Percentiles rank a stretch among this genome's conserved stretches.
Evolutionary conservation across 2,888 invertebrate genomes (phyloP).

Genomic region (Thyatira batis): DNA sequence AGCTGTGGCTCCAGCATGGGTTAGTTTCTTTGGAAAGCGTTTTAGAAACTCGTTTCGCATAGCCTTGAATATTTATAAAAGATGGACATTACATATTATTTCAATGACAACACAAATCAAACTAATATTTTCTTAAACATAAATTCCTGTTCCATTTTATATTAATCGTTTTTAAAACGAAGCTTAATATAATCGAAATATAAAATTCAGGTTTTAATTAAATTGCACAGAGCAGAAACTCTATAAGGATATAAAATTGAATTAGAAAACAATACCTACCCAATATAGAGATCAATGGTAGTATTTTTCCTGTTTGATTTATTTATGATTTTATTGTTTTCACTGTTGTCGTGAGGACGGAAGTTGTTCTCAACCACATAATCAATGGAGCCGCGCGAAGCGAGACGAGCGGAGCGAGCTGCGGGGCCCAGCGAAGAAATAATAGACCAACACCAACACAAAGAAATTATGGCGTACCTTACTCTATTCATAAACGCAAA

Average conservation of each 20-base stretch:
- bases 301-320: not conserved
- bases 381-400: not conserved
- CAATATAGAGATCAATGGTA: not conserved
- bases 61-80: constrained; percentile 1
- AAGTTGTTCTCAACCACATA: not conserved
- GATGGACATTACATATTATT: not conserved
- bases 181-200: too few species aligned
- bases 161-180: too few species aligned
- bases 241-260: not conserved
- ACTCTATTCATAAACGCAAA: not conserved
- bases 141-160: too few species aligned
- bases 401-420: not conserved
- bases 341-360: not conserved
- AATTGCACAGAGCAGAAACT: too few species aligned
- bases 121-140: not conserved
- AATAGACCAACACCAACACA: too few species aligned
- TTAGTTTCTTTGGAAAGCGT: constrained; percentile 39
- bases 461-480: not conserved
- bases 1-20: constrained; percentile 12
- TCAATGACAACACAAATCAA: not conserved
- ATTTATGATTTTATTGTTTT: not conserved
- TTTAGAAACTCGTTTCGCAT: constrained; percentile 36
- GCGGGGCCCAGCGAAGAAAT: not conserved
- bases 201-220: too few species aligned
- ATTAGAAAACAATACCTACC: not conserved